phyloP scores from a whole-genome alignment of 2,888 invertebrate species.

The Melitaea athalia region DNA sequence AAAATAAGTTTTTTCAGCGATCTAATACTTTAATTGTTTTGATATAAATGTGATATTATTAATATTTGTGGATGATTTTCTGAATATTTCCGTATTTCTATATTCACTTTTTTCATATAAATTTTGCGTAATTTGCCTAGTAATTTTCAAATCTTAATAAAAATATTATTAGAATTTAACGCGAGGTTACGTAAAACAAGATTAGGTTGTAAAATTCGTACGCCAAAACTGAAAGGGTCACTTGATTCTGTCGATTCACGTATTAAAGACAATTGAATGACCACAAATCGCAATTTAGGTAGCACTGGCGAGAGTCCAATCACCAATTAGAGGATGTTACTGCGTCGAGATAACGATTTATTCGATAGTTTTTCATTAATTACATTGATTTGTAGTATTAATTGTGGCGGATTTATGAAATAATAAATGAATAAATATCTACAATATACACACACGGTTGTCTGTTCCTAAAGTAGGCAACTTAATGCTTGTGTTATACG shows the following conservation, averaged over 20 bases:
- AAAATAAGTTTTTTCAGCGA: too few species aligned
- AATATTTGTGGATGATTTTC: too few species aligned
- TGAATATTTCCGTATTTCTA: too few species aligned
- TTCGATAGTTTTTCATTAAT: background rate
- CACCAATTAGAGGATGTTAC: conserved; percentile 24
- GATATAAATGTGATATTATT: too few species aligned
- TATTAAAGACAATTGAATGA: conserved; percentile 31
- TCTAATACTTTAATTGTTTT: too few species aligned
- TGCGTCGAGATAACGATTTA: background rate
- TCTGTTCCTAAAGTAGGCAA: too few species aligned
- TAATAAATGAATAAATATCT: too few species aligned
- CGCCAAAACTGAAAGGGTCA: conserved; percentile 15
- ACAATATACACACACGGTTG: too few species aligned
- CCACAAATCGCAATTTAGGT: conserved; percentile 30
- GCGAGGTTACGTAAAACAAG: too few species aligned
- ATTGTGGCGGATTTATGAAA: background rate
- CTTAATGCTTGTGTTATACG: too few species aligned
- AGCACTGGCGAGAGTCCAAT: conserved; percentile 30
- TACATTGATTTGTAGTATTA: background rate
- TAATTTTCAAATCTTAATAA: background rate
- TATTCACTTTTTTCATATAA: too few species aligned
- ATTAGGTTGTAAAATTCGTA: background rate
- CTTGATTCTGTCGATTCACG: conserved; percentile 18
- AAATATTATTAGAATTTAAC: background rate
- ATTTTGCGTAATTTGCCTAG: too few species aligned